phyloP scores from a whole-genome alignment of 2,888 invertebrate genomes.

The Drosophila anomelani region DNA sequence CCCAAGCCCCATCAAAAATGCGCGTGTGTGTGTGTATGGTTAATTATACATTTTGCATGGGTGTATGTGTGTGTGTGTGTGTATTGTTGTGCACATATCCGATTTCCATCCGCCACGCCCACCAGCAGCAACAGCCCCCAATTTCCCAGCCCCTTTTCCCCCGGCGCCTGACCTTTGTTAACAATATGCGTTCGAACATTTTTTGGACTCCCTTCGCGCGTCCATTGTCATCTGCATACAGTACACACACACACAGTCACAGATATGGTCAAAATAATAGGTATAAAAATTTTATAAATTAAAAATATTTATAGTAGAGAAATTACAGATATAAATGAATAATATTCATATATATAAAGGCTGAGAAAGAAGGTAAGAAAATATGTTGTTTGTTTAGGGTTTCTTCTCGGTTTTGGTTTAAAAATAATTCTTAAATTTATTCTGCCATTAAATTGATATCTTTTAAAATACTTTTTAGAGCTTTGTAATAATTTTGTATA shows the following conservation, averaged over 20 bases:
- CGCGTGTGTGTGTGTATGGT: conserved; percentile 59
- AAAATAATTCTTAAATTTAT: not conserved
- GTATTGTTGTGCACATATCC: conserved; percentile 62
- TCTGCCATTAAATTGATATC: not conserved
- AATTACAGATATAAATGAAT: not conserved
- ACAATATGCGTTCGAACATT: conserved; percentile 75
- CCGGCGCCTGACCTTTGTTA: conserved; percentile 61
- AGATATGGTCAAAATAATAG: not conserved
- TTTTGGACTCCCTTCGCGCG: conserved; percentile 24
- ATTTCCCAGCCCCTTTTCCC: conserved; percentile 4
- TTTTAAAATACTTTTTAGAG: no score
- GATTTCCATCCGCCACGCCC: conserved; percentile 54
- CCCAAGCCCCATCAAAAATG: conserved; percentile 11
- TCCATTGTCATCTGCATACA: conserved; percentile 29
- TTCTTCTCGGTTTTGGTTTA: not conserved
- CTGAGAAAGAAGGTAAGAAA: no score
- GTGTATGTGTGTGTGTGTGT: conserved; percentile 7
- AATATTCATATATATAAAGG: not conserved
- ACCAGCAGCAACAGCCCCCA: conserved; percentile 4
- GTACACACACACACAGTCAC: not conserved
- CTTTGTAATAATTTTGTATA: not conserved
- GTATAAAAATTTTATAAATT: not conserved
- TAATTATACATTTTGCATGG: conserved; percentile 74
- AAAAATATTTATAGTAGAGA: not conserved
- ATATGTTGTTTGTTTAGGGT: not conserved